Conservation (phyloP, 1,140 invertebrate genomes). For the Aphis craccivora region DNA sequence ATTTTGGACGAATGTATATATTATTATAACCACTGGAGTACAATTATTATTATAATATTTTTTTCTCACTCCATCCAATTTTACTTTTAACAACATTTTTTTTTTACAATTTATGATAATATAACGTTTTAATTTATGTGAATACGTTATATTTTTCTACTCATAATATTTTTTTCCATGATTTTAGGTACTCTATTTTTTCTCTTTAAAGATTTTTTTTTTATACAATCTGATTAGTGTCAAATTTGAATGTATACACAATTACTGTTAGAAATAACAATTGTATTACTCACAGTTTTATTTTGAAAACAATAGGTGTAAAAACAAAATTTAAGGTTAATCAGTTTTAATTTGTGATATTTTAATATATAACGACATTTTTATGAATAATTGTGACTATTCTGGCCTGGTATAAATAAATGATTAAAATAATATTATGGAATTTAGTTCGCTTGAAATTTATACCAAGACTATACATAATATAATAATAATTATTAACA, state of each 20-base stretch:
- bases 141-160: background rate
- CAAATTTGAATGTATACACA: background rate
- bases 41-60: background rate
- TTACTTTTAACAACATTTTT: background rate
- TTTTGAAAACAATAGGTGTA: background rate
- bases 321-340: background rate
- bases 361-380: background rate
- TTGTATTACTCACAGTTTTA: background rate
- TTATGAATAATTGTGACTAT: background rate
- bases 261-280: background rate
- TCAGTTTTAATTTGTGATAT: background rate
- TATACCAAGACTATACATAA: background rate
- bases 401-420: background rate
- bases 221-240: background rate
- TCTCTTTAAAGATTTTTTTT: background rate
- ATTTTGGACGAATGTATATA: background rate
- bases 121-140: background rate
- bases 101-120: conserved; percentile 19
- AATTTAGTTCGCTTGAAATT: background rate
- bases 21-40: background rate
- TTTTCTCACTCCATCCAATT: background rate
- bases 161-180: background rate
- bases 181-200: background rate
- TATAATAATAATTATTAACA: background rate
- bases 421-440: no score